Evolutionary conservation across 1,140 invertebrate genomes (phyloP).

Genomic region (Ostrea denselamellosa): DNA sequence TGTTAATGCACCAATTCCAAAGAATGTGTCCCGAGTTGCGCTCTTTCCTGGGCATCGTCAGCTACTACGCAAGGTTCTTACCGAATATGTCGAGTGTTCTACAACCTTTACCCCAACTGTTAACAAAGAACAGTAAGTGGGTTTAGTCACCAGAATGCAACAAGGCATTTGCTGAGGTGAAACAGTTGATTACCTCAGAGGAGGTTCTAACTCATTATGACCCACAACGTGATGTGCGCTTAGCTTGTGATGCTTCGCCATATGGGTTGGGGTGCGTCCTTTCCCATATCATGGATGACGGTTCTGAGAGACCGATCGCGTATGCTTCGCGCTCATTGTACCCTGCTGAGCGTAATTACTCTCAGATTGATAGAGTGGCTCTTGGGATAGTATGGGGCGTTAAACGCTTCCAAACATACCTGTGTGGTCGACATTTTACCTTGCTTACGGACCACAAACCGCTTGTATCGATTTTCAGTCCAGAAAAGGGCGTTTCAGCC

Average conservation of each 20-base stretch:
- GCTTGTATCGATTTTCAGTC: no score
- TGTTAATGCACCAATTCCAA: constrained; percentile 21
- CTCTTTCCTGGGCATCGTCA: constrained; percentile 48
- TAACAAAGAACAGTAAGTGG: constrained; percentile 39
- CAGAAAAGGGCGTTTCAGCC: constrained; percentile 56
- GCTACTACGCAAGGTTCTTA: constrained; percentile 48
- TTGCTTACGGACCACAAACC: no score
- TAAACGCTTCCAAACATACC: no score
- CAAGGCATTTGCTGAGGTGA: background rate
- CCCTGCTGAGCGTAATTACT: no score
- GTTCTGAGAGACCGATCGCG: no score
- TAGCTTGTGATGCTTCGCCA: constrained; percentile 78
- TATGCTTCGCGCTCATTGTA: no score
- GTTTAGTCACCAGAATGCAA: constrained; percentile 17
- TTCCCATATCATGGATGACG: no score
- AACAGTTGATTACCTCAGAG: constrained; percentile 52
- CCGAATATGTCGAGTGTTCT: no score
- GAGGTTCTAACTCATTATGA: constrained; percentile 53
- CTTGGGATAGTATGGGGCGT: no score
- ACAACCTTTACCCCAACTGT: constrained; percentile 49
- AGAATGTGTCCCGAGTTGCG: constrained; percentile 46
- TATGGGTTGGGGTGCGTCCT: constrained; percentile 72
- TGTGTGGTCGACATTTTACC: no score
- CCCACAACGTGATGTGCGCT: background rate
- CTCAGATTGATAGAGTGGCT: no score